Evolutionary conservation across 1,140 invertebrate species (phyloP).

Genomic region (Panulirus ornatus): DNA sequence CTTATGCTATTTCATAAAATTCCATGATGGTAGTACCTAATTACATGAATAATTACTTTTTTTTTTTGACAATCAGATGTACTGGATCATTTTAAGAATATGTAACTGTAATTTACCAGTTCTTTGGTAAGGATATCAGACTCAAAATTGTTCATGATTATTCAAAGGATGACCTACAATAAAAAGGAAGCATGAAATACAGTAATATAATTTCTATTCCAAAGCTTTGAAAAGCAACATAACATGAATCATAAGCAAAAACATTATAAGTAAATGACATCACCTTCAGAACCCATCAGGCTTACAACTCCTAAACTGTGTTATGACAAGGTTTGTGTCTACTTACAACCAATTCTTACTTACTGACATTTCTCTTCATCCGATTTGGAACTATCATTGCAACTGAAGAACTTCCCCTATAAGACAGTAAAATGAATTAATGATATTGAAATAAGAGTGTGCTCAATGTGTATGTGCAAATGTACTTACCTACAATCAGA

Average conservation of each 20-base stretch:
- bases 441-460: constrained; percentile 4
- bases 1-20: too few species aligned
- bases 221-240: background rate
- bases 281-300: background rate
- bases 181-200: too few species aligned
- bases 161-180: too few species aligned
- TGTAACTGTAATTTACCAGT: too few species aligned
- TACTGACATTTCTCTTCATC: constrained; percentile 75
- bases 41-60: too few species aligned
- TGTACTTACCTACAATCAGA: constrained; percentile 69
- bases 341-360: constrained; percentile 37
- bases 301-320: background rate
- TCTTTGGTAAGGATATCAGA: too few species aligned
- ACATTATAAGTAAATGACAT: background rate
- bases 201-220: background rate
- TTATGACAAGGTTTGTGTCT: background rate
- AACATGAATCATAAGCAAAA: background rate
- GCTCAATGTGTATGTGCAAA: background rate
- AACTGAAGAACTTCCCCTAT: constrained; percentile 85
- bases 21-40: too few species aligned
- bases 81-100: too few species aligned
- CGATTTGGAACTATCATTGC: constrained; percentile 80
- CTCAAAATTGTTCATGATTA: too few species aligned
- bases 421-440: constrained; percentile 83
- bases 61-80: too few species aligned